Evolutionary conservation across 2,888 invertebrate species (phyloP).

Genomic region (Exocentrus adspersus): DNA sequence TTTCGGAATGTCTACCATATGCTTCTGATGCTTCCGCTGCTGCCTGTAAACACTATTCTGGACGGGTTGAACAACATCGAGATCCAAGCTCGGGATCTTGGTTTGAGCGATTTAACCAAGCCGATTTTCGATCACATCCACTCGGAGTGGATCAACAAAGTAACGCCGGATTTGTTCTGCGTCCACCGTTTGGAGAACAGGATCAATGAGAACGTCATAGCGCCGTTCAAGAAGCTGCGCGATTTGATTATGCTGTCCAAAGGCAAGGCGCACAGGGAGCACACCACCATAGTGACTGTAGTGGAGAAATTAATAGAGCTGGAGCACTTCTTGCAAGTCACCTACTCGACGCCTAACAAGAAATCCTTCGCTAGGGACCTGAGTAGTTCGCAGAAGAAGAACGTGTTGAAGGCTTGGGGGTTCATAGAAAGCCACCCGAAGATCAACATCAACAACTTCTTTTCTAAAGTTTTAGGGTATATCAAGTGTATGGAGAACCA

Average conservation of each 20-base stretch:
- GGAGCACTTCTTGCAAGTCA: slow-evolving; percentile 54
- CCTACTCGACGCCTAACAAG: slow-evolving; percentile 52
- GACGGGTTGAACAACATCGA: slow-evolving; percentile 58
- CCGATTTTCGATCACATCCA: slow-evolving; percentile 55
- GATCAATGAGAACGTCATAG: slow-evolving; percentile 60
- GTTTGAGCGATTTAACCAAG: slow-evolving; percentile 45
- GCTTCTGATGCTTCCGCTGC: slow-evolving; percentile 59
- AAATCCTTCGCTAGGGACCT: slow-evolving; percentile 57
- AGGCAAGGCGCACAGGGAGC: slow-evolving; percentile 50
- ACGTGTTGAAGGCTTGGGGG: slow-evolving; percentile 59
- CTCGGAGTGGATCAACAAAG: slow-evolving; percentile 56
- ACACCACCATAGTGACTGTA: slow-evolving; percentile 48
- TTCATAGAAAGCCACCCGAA: slow-evolving; percentile 59
- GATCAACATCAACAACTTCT: slow-evolving; percentile 60
- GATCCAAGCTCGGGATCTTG: slow-evolving; percentile 54
- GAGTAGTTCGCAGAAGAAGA: slow-evolving; percentile 59
- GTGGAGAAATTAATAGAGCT: slow-evolving; percentile 59
- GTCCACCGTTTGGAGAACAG: slow-evolving; percentile 59
- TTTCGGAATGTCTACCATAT: slow-evolving; percentile 60
- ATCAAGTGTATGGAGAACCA: slow-evolving; percentile 62
- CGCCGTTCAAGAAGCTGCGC: slow-evolving; percentile 59
- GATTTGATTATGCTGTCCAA: slow-evolving; percentile 57
- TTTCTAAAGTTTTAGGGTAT: slow-evolving; percentile 59
- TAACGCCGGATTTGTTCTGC: slow-evolving; percentile 59
- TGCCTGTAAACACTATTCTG: slow-evolving; percentile 60